Evolutionary conservation across 2,113 vertebrate genomes (phyloP).

Genomic region (Oreotrochilus melanogaster): DNA sequence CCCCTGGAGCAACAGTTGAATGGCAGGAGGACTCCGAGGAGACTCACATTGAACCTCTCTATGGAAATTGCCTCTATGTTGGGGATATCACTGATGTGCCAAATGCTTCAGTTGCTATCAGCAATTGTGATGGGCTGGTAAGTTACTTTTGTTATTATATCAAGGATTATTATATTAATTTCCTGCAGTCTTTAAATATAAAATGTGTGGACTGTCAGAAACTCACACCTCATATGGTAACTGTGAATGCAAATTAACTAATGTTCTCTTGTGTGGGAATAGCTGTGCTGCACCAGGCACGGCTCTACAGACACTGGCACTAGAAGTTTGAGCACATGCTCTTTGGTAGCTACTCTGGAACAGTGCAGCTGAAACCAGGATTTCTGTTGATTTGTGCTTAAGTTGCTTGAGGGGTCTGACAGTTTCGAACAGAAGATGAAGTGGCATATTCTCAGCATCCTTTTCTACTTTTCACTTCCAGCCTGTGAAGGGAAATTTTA

Average conservation of each 20-base stretch:
- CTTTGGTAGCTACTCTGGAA: background rate
- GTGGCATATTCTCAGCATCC: background rate
- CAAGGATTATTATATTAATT: constrained; percentile 47
- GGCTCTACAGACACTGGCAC: constrained; percentile 37
- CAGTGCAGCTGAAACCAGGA: background rate
- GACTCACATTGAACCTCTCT: constrained; percentile 85
- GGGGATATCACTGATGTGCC: constrained; percentile 90
- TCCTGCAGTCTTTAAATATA: constrained; percentile 49
- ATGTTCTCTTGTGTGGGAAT: constrained; percentile 62
- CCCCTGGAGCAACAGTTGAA: constrained; percentile 95
- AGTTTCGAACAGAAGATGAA: background rate
- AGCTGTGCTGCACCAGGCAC: constrained; percentile 38
- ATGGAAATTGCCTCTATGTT: constrained; percentile 90
- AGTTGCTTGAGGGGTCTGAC: background rate
- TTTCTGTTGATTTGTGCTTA: background rate
- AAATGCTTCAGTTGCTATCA: constrained; percentile 93
- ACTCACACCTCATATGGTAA: constrained; percentile 62
- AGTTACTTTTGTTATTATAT: constrained; percentile 73
- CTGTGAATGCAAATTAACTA: constrained; percentile 74
- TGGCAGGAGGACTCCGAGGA: constrained; percentile 90
- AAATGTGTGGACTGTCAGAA: constrained; percentile 70
- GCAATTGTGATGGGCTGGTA: constrained; percentile 98
- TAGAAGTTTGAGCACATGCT: constrained; percentile 54
- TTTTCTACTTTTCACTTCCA: background rate
- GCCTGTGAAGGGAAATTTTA: background rate